These are phyloP conservation scores for Setipinna tenuifilis DNA, from an alignment of 2,797 vertebrate species.

Conservation along the genomic window DNA sequence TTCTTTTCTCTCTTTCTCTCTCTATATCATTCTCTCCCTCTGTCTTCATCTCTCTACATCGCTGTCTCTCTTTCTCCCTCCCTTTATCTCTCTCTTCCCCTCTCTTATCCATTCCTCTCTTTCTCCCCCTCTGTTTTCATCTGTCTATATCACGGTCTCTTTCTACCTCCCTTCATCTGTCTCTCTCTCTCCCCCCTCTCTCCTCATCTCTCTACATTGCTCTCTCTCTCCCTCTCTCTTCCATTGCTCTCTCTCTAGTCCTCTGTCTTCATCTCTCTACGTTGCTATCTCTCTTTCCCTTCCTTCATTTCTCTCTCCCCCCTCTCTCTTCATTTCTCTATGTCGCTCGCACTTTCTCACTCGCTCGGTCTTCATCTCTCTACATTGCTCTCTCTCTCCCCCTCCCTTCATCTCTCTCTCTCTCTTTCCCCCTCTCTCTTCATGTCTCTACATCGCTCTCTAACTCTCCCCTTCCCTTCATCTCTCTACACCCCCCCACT, in stretches of 20 bases:
- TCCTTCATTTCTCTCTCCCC: background rate
- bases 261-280: background rate
- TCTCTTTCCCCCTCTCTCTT: background rate
- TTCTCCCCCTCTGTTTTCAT: background rate
- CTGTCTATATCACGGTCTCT: no score
- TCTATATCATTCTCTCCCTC: background rate
- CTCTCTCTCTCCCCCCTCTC: no score
- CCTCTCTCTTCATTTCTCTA: background rate
- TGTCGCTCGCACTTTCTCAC: background rate
- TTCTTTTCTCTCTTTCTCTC: background rate
- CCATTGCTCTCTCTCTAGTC: background rate
- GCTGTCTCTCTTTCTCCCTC: background rate
- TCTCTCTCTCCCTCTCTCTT: background rate
- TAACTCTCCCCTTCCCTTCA: no score
- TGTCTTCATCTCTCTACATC: background rate
- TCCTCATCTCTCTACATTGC: background rate
- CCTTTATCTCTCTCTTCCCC: background rate
- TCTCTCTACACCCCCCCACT: no score
- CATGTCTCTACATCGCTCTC: no score
- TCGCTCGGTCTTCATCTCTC: background rate
- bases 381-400: no score
- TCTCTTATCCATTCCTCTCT: background rate
- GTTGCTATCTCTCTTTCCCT: background rate
- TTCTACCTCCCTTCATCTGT: background rate
- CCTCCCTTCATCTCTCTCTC: no score